Evolutionary conservation across 2,888 invertebrate species (phyloP), one percentile per base, ranked within the genome.

Genomic region (Hyppa rectilinea): DNA sequence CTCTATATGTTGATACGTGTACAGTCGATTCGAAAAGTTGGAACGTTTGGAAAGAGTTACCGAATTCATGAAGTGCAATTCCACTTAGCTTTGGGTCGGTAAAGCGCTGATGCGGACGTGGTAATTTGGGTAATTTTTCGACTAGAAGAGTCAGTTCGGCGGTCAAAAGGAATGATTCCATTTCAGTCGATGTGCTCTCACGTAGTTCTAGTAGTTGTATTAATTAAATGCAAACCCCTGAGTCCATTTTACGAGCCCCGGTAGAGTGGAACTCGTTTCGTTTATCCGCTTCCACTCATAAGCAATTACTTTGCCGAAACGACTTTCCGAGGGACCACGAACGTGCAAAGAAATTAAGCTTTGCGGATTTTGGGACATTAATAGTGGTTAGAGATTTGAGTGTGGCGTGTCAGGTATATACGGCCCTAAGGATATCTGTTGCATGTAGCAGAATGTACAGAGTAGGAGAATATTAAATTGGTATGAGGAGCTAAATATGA

Each of bases 191-290:
- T 92, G 92, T 91, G 91, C 92, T 91, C 89, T 89, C 93, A 93
- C 93, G 93, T 94, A 92, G 90, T 89, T 91, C 86, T 90, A 91
- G 89, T 92, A 91, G 92, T 91, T 90, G 94, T 93, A 95, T 94
- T 95, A 95, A 95, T 95, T 95, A 94, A 94, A 94, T 94, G 94
- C 95, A 94, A 94, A 93, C 94, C 92, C 91, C 92, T 85, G 93
- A 94, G 93, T 93, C 93, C 94, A 93, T 93, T 95, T 95, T 94
- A 95, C 92, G 94, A 93, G 91, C 84, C 90, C 89, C 91, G 85
- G 84, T 87, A 92, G 92, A 93, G 94, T 91, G 89, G 92, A 93
- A 90, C 93, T 94, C 93, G 93, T 95, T 94, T 89, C 93, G 94
- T 92, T 95, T 94, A 95, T 95, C 94, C 95, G 92, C 92, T 93